Percentiles rank a stretch among this genome's conserved stretches.
Evolutionary conservation across 2,888 invertebrate species (phyloP).

Genomic region (Sphecodes monilicornis): DNA sequence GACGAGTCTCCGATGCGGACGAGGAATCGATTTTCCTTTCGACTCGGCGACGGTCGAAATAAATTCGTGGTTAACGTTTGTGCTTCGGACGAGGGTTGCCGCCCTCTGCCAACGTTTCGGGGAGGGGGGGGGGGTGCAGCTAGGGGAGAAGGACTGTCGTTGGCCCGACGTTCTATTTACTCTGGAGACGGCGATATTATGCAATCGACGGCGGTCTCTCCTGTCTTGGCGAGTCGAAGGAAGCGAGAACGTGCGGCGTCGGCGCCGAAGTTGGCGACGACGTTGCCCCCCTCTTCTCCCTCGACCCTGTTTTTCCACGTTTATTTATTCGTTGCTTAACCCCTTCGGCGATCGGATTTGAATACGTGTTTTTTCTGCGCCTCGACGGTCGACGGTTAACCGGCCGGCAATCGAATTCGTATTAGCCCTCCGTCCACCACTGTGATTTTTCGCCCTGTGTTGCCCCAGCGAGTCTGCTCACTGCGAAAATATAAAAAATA

Average conservation of each 20-base stretch:
- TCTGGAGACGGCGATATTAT: constrained; percentile 79
- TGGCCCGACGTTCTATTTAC: constrained; percentile 78
- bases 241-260: constrained; percentile 5
- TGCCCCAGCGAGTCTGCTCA: not conserved
- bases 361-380: constrained; percentile 26
- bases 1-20: constrained; percentile 39
- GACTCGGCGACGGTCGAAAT: constrained; percentile 62
- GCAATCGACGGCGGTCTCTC: constrained; percentile 71
- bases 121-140: not conserved
- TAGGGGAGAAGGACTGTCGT: constrained; percentile 25
- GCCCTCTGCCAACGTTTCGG: constrained; percentile 33
- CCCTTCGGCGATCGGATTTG: constrained; percentile 20
- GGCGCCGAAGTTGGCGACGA: not conserved
- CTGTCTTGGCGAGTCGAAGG: constrained; percentile 40
- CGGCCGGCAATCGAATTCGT: constrained; percentile 2
- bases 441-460: not conserved
- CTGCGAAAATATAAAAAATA: constrained; percentile 3
- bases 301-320: constrained; percentile 21
- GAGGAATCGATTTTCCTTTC: constrained; percentile 65
- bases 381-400: constrained; percentile 27
- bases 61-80: constrained; percentile 76
- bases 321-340: constrained; percentile 38
- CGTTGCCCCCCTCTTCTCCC: not conserved
- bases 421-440: not conserved
- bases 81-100: constrained; percentile 47